These are phyloP conservation scores for Sceliomorpha sp. DNA, from an alignment of 2,888 invertebrate genomes.

Conservation along the genomic window DNA sequence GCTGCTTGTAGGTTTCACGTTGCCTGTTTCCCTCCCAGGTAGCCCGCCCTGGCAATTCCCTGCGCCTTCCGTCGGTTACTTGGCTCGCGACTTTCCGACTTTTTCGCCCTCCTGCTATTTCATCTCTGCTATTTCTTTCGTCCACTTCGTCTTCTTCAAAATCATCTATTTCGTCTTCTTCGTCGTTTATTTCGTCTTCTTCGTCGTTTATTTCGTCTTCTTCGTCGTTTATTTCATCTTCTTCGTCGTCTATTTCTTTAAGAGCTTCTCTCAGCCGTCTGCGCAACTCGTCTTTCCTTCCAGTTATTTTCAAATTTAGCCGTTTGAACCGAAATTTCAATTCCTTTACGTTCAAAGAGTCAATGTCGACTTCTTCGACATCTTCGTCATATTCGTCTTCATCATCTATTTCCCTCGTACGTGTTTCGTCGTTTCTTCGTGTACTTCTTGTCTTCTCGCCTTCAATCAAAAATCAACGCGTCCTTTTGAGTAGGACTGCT, in stretches of 20 bases:
- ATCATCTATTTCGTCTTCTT: too few species aligned
- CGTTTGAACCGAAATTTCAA: slow-evolving; percentile 7
- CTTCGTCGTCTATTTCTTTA: not conserved
- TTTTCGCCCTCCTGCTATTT: not conserved
- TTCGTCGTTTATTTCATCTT: too few species aligned
- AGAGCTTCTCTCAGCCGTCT: not conserved
- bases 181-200: not conserved
- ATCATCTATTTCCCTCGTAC: not conserved
- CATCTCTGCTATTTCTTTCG: not conserved
- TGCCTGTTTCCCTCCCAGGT: not conserved
- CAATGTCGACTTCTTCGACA: not conserved
- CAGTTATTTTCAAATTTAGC: slow-evolving; percentile 3
- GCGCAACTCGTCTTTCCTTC: slow-evolving; percentile 1
- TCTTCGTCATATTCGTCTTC: not conserved
- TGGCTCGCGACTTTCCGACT: not conserved
- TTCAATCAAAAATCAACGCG: slow-evolving; percentile 15
- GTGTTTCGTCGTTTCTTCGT: not conserved
- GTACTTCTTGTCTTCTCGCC: slow-evolving; percentile 13
- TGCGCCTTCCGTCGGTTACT: not conserved
- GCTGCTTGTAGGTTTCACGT: slow-evolving; percentile 1
- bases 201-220: not conserved
- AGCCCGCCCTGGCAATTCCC: not conserved
- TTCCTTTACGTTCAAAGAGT: not conserved
- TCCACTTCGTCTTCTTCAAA: too few species aligned
- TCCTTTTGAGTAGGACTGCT: slow-evolving; percentile 8